Evolutionary conservation across 1,140 invertebrate genomes (phyloP), one percentile per base, ranked within the genome.

Genomic region (Musca domestica): DNA sequence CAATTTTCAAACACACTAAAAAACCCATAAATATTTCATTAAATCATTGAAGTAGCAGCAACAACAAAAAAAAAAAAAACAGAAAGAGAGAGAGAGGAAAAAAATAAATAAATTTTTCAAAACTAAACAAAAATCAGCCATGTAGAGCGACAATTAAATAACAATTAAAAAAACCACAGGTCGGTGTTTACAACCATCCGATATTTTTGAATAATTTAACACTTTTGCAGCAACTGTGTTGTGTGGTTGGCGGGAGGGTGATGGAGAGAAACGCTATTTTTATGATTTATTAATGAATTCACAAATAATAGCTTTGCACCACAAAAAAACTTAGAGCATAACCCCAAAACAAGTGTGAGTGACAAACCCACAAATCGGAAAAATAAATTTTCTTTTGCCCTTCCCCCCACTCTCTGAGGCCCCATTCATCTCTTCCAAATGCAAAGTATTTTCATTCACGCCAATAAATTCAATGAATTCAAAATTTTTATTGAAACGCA

Each of bases 261-360:
- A n/a, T n/a, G 12, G 27, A 41, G 2, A 41, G 12, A 41, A 41
- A 12, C 6, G 12, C 34, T 41, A 56, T 6, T 27, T 56, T 56
- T 56, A 56, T 56, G 52, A 56, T 56, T 27, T 27, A 56, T 56
- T 56, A 56, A 56, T 56, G 52, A 27, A 27, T 56, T n/a, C 52
- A 15, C 12, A 54, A 54, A 54, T 41, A 41, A 41, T 41, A 41
- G 34, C 4, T 41, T 5, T 5, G 27, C 27, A 30, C 9, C 27
- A 30, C 27, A 52, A 19, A 22, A 23, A 54, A 23, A 23, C 17
- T n/a, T n/a, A 30, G 27, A 30, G 9, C n/a, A 30, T 4, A 30
- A 30, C 3, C 27, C 3, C 3, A 41, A 41, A 5, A 41, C 34
- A 41, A 41, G 10, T 7, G 2, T 41, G 34, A 5, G 34, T 30